phyloP scores from a whole-genome alignment of 2,797 vertebrate genomes.

The Leucoraja ocellata region DNA sequence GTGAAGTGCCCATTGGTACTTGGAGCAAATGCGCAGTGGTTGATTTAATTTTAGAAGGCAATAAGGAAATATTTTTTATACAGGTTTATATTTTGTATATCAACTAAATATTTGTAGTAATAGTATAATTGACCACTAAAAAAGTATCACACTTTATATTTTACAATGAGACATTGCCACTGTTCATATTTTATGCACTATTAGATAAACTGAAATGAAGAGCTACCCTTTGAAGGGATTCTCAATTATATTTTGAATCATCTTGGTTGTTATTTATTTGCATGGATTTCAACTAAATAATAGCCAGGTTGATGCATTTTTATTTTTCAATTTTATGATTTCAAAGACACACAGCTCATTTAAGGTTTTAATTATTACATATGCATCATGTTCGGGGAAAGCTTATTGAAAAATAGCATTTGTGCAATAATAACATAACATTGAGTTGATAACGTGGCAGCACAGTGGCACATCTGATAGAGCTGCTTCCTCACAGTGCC shows the following conservation, averaged over 20 bases:
- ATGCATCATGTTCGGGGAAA: not conserved
- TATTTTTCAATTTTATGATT: not conserved
- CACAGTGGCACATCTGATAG: too few relatives aligned
- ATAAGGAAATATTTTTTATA: not conserved
- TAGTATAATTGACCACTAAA: not conserved
- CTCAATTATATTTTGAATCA: not conserved
- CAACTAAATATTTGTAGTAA: not conserved
- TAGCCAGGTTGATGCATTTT: too few relatives aligned
- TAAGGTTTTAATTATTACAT: not conserved
- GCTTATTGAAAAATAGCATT: not conserved
- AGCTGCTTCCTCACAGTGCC: too few relatives aligned
- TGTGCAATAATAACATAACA: not conserved
- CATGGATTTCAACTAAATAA: too few relatives aligned
- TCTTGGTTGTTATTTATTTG: not conserved
- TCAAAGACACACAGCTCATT: not conserved
- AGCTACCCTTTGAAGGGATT: not conserved
- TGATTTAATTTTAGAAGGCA: conserved; percentile 25
- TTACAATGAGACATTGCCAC: not conserved
- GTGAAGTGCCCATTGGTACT: not conserved
- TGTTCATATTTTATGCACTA: not conserved
- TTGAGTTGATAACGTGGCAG: not conserved
- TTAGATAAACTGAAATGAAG: not conserved
- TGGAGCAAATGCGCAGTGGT: not conserved
- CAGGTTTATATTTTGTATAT: not conserved
- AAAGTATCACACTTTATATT: not conserved